Conservation (phyloP, 1,140 invertebrate genomes). For the Carposina sasakii region DNA sequence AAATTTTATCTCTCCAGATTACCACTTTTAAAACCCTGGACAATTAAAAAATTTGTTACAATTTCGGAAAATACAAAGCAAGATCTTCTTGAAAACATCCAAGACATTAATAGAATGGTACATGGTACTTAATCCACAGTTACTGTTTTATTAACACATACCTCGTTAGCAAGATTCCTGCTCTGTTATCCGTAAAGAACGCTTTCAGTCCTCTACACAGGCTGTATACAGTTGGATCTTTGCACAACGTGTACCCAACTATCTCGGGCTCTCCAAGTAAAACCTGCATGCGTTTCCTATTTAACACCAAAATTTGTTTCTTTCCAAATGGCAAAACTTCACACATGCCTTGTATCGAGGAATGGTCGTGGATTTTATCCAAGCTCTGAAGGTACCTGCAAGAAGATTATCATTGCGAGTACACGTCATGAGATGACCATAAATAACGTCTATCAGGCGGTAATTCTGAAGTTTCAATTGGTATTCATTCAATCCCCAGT, state of each 20-base stretch:
- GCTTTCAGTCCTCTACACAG: slow-evolving; percentile 68
- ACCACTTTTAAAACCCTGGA: slow-evolving; percentile 61
- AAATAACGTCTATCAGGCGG: too few relatives aligned
- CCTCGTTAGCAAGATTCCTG: slow-evolving; percentile 66
- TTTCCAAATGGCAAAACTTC: slow-evolving; percentile 63
- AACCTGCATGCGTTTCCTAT: slow-evolving; percentile 59
- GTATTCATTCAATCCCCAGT: too few relatives aligned
- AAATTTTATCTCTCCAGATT: slow-evolving; percentile 71
- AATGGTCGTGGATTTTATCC: slow-evolving; percentile 62
- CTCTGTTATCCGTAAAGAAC: slow-evolving; percentile 68
- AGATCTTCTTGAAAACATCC: too few relatives aligned
- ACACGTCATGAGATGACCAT: too few relatives aligned
- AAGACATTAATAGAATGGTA: too few relatives aligned
- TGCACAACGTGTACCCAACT: slow-evolving; percentile 61
- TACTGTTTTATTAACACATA: slow-evolving; percentile 24
- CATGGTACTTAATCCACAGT: too few relatives aligned
- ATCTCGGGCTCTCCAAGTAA: slow-evolving; percentile 56
- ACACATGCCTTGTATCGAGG: slow-evolving; percentile 56
- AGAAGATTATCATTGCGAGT: too few relatives aligned
- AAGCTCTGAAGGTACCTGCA: slow-evolving; percentile 57
- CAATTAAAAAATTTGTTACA: too few relatives aligned
- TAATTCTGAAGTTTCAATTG: too few relatives aligned
- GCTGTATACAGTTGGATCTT: slow-evolving; percentile 70
- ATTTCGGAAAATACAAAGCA: too few relatives aligned
- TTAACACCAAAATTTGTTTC: slow-evolving; percentile 55